Evolutionary conservation across 2,797 vertebrate genomes (phyloP).

Genomic region (Carduelis carduelis): DNA sequence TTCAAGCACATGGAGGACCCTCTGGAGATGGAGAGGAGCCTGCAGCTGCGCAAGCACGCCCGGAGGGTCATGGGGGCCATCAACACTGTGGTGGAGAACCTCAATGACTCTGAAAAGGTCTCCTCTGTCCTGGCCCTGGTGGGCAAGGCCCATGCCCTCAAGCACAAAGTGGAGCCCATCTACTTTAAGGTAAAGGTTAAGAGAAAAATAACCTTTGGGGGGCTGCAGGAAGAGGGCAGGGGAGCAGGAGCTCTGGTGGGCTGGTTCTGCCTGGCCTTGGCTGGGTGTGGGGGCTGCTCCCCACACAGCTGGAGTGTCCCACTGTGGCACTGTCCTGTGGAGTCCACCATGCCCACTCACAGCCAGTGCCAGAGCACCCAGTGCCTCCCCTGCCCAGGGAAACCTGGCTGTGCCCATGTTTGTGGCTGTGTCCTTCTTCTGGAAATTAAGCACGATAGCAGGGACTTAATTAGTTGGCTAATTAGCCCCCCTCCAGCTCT

Average conservation of each 20-base stretch:
- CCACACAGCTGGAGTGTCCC: accelerated
- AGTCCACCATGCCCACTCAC: accelerated
- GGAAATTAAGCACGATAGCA: accelerated
- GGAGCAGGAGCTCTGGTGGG: background rate
- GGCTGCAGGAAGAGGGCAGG: background rate
- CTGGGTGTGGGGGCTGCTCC: background rate
- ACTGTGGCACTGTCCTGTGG: accelerated
- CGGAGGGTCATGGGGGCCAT: slow-evolving; percentile 93
- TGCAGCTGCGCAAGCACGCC: slow-evolving; percentile 90
- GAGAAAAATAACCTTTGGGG: background rate
- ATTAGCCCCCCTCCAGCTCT: background rate
- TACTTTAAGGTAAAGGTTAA: slow-evolving; percentile 89
- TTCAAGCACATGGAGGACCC: slow-evolving; percentile 94
- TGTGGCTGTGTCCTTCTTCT: accelerated
- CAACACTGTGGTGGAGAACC: slow-evolving; percentile 93
- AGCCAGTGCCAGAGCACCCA: background rate
- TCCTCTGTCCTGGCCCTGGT: slow-evolving; percentile 89
- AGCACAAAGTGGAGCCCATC: slow-evolving; percentile 96
- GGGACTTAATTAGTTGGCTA: background rate
- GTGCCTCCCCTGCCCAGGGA: background rate
- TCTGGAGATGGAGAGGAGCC: slow-evolving; percentile 91
- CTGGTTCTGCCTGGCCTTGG: background rate
- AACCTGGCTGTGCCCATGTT: accelerated
- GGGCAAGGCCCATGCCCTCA: slow-evolving; percentile 94
- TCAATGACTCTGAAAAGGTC: slow-evolving; percentile 91